Conservation (phyloP, 2,888 invertebrate species). For the Sylvicola cinctus region DNA sequence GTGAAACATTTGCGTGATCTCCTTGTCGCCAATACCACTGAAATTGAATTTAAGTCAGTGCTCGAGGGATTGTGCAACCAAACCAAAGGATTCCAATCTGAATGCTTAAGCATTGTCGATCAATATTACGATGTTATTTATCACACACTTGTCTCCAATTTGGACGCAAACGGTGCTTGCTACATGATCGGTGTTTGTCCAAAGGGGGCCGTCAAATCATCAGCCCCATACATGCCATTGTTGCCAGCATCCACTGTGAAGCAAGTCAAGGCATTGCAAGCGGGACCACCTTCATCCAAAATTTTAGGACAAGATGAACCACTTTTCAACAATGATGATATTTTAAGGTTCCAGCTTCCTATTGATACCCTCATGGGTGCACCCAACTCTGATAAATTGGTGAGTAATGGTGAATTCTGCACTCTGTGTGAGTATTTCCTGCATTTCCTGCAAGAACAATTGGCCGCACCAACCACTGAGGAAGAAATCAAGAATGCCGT, state of each 20-base stretch:
- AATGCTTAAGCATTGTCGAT: conserved; percentile 57
- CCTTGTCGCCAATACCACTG: conserved; percentile 67
- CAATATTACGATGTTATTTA: conserved; percentile 61
- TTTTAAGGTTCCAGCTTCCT: conserved; percentile 27
- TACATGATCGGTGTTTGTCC: conserved; percentile 33
- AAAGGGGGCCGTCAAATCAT: conserved; percentile 11
- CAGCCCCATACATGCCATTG: conserved; percentile 36
- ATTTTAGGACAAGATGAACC: conserved; percentile 19
- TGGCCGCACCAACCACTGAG: conserved; percentile 49
- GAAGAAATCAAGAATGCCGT: conserved; percentile 44
- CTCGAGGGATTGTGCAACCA: conserved; percentile 63
- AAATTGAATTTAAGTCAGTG: conserved; percentile 57
- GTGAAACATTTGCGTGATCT: conserved; percentile 60
- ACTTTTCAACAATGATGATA: conserved; percentile 16
- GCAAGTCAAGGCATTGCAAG: conserved; percentile 17
- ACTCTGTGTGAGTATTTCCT: conserved; percentile 65
- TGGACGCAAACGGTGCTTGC: conserved; percentile 52
- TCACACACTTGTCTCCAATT: conserved; percentile 38
- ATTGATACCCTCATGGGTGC: conserved; percentile 28
- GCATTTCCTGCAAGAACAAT: conserved; percentile 52
- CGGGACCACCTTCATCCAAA: conserved; percentile 6
- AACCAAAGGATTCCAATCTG: conserved; percentile 45
- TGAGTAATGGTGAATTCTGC: conserved; percentile 34
- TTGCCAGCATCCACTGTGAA: conserved; percentile 30
- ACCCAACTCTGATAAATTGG: conserved; percentile 15